phyloP scores from a whole-genome alignment of 1,140 invertebrate genomes.

The Proales similis region DNA sequence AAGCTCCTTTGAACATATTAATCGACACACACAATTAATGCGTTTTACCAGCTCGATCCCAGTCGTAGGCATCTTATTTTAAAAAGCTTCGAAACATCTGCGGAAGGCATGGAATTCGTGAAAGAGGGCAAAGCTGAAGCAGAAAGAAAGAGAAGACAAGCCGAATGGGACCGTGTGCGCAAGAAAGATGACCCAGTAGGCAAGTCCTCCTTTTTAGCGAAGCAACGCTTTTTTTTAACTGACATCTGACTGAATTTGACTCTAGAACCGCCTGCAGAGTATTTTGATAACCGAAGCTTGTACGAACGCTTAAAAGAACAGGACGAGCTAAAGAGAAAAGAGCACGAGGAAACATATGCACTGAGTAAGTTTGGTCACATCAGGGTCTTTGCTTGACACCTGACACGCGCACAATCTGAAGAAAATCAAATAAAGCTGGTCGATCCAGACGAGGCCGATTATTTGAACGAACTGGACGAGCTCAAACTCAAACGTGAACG shows the following conservation, averaged over 20 bases:
- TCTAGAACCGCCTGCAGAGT: constrained; percentile 35
- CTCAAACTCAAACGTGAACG: constrained; percentile 9
- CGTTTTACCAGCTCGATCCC: too few relatives aligned
- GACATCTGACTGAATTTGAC: neutral
- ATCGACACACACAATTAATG: too few relatives aligned
- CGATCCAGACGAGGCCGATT: constrained; percentile 30
- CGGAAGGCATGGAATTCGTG: constrained; percentile 23
- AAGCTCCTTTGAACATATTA: too few relatives aligned
- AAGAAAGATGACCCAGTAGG: constrained; percentile 23
- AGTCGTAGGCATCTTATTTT: too few relatives aligned
- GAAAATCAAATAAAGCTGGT: constrained; percentile 33
- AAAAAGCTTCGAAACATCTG: too few relatives aligned
- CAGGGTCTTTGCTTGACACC: neutral
- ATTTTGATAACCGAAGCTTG: constrained; percentile 26
- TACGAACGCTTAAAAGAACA: constrained; percentile 30
- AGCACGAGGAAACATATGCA: constrained; percentile 24
- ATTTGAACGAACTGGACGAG: constrained; percentile 24
- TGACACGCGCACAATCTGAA: neutral
- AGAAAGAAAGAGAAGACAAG: constrained; percentile 31
- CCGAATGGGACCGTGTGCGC: constrained; percentile 36
- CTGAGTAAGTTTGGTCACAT: constrained; percentile 9
- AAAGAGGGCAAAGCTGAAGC: constrained; percentile 25
- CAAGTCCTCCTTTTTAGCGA: neutral
- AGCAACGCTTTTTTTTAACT: neutral
- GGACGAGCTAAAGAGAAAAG: constrained; percentile 27